Base-by-base conservation (phyloP, 2,888 invertebrate genomes). In the Cantharis lateralis region DNA sequence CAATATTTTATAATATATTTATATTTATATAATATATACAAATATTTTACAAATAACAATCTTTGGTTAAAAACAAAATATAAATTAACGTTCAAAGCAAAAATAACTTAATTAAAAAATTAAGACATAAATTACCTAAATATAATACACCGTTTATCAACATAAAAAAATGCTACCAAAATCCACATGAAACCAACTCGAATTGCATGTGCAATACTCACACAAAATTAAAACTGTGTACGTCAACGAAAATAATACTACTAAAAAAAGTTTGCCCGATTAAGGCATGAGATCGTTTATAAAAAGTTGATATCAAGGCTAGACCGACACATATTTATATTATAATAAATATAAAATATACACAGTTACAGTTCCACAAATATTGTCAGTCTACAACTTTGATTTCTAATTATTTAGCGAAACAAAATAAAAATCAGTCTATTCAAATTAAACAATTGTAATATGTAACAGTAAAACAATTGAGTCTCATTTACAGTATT, bases 1-100 rank as follows among this genome's bases (percentile, higher is more conserved):
- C 76, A 76, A 72, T 69, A 70, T 73, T 48, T 48, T 48, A 72
- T 66, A 20, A 66, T 66, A 66, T 66, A 66, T 66, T 66, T 66
- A 68, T 69, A 68, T 48, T 48, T 48, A 48, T 82, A 83, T 86
- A 24, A 87, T 87, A 78, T 86, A 87, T 86, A 87, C 85, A 86
- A 85, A 87, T 86, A 86, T 85, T 86, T 85, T 87, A 87, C 86
- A 86, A 82, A 85, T 83, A 87, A 87, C 86, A 86, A 87, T 87
- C 87, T 87, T 88, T 88, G 87, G 87, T 86, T 84, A 84, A 86
- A 84, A 79, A 66, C 64, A 66, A 83, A 84, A 85, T 79, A 83
- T 82, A 81, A 81, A 82, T 78, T 84, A 83, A 77, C 81, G 79
- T 81, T 81, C 82, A 81, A 82, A 81, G 76, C 80, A 82, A 81